These are phyloP conservation scores for Watsonalla binaria DNA, from an alignment of 2,888 invertebrate species.

Conservation along the genomic window DNA sequence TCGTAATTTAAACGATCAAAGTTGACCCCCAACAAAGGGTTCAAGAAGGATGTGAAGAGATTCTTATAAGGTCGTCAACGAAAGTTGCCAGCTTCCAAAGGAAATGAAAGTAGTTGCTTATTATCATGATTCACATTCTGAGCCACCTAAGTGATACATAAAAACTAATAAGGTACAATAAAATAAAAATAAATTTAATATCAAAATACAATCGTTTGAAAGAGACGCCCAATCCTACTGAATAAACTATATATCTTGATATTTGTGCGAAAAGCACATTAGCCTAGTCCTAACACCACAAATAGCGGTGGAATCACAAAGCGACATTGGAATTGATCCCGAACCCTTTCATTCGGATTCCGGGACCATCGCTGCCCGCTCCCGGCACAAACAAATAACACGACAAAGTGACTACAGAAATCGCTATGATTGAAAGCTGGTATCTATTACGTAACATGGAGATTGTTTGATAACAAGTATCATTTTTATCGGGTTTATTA, in stretches of 20 bases:
- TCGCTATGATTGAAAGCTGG: constrained; percentile 51
- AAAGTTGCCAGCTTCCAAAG: no score
- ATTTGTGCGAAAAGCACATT: not conserved
- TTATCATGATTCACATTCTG: no score
- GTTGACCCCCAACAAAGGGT: no score
- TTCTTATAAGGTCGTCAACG: no score
- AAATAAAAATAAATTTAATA: no score
- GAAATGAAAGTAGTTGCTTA: no score
- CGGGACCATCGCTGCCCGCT: constrained; percentile 40
- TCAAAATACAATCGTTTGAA: no score
- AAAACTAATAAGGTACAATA: no score
- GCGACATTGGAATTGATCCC: constrained; percentile 21
- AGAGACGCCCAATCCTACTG: not conserved
- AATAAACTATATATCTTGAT: not conserved
- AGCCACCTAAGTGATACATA: no score
- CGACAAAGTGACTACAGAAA: constrained; percentile 51
- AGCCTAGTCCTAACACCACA: not conserved
- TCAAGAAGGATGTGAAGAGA: no score
- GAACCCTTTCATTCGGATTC: constrained; percentile 51
- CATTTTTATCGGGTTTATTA: not conserved
- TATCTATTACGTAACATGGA: constrained; percentile 19
- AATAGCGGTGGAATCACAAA: constrained; percentile 11
- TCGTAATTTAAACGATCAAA: no score
- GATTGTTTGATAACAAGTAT: constrained; percentile 3
- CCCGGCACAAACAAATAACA: constrained; percentile 63